Percentiles rank a stretch among this genome's conserved stretches.
phyloP scores from a whole-genome alignment of 2,797 vertebrate species.

The Spondyliosoma cantharus region DNA sequence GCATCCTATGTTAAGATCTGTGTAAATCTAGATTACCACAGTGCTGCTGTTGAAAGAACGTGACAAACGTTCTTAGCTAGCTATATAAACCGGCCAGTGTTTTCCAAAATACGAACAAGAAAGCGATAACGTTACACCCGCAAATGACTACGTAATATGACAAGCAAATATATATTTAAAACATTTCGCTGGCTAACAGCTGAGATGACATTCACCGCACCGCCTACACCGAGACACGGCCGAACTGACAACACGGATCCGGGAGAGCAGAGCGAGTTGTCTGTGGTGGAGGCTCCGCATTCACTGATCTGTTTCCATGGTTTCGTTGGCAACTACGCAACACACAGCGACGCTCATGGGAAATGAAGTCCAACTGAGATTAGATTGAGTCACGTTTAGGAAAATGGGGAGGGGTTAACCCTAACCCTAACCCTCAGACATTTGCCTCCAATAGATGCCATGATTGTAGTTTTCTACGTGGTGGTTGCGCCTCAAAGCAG shows the following conservation, averaged over 20 bases:
- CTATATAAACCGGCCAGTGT: conserved; percentile 22
- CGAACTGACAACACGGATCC: not conserved
- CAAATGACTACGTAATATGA: not conserved
- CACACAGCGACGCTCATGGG: conserved; percentile 35
- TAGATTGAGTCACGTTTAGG: too few relatives aligned
- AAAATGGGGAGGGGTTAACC: not conserved
- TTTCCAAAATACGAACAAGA: not conserved
- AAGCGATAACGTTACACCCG: not conserved
- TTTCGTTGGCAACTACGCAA: conserved; percentile 36
- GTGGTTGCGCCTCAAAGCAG: not conserved
- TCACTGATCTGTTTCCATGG: conserved; percentile 60
- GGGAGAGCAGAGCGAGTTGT: not conserved
- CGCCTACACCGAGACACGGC: conserved; percentile 1
- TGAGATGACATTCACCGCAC: conserved; percentile 1
- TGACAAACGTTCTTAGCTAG: not conserved
- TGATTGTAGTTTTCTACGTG: not conserved
- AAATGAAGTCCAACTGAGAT: conserved; percentile 46
- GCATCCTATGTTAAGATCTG: conserved; percentile 63
- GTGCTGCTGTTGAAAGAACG: not conserved
- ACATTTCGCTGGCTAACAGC: not conserved
- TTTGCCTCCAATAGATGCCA: not conserved
- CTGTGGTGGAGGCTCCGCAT: not conserved
- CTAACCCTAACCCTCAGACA: too few relatives aligned
- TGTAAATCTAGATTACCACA: not conserved
- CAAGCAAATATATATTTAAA: not conserved